phyloP scores from a whole-genome alignment of 2,888 invertebrate species.

The Labia minor region DNA sequence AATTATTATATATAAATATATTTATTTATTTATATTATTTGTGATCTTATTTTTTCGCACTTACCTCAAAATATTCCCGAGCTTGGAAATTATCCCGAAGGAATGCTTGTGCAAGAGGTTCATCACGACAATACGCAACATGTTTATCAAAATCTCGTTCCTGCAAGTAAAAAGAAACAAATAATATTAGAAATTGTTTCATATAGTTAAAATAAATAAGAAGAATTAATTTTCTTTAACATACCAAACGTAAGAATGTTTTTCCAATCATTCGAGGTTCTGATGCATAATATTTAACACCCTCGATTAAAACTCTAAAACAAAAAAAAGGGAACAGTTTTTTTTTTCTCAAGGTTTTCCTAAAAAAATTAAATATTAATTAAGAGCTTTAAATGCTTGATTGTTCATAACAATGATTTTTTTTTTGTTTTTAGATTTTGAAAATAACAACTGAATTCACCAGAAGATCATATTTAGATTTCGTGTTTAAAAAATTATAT shows the following conservation, averaged over 20 bases:
- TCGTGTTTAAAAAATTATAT: no score
- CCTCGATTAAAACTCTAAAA: constrained; percentile 76
- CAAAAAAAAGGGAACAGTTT: constrained; percentile 24
- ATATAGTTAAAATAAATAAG: constrained; percentile 23
- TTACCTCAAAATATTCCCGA: constrained; percentile 71
- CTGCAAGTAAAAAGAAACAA: constrained; percentile 31
- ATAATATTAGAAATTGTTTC: not conserved
- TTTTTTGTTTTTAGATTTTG: no score
- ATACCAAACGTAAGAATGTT: constrained; percentile 69
- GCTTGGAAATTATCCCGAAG: constrained; percentile 57
- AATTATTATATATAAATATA: no score
- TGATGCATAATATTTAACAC: constrained; percentile 83
- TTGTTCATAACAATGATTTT: no score
- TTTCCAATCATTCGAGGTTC: constrained; percentile 81
- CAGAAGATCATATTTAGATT: no score
- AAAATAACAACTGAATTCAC: no score
- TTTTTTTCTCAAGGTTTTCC: no score
- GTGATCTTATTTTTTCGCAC: constrained; percentile 30
- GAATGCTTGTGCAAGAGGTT: constrained; percentile 71
- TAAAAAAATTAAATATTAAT: no score
- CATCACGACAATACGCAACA: constrained; percentile 78
- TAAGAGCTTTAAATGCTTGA: no score
- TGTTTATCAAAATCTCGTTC: constrained; percentile 92
- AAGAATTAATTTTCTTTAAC: constrained; percentile 29
- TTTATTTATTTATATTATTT: no score